phyloP scores from a whole-genome alignment of 2,113 vertebrate species.

The Mesocricetus auratus region DNA sequence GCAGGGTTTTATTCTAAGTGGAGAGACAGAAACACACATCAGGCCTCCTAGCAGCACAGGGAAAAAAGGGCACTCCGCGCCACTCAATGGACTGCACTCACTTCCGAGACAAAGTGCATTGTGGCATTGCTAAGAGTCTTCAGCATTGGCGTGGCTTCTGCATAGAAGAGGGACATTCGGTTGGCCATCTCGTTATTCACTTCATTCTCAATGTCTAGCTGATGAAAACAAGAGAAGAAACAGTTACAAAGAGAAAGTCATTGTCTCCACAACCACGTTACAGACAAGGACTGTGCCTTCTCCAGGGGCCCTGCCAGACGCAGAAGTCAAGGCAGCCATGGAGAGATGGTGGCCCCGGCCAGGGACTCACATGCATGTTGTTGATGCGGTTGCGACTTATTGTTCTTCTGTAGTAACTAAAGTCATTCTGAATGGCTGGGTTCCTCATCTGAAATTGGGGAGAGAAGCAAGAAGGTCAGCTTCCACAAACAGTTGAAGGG shows the following conservation, averaged over 20 bases:
- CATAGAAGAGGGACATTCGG: constrained; percentile 99
- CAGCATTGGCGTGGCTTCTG: constrained; percentile 98
- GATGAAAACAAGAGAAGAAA: constrained; percentile 75
- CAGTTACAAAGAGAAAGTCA: neutral
- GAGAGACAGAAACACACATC: constrained; percentile 50
- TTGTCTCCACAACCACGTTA: neutral
- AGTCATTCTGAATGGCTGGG: constrained; percentile 99
- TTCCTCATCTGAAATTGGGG: constrained; percentile 94
- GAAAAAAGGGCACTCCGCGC: neutral
- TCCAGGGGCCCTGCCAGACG: neutral
- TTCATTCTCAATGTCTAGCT: constrained; percentile 98
- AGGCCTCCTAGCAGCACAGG: neutral
- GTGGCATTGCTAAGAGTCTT: constrained; percentile 99
- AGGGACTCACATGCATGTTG: constrained; percentile 96
- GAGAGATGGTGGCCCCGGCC: rapidly evolving
- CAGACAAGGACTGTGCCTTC: neutral
- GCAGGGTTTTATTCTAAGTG: constrained; percentile 95
- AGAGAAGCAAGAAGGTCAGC: neutral
- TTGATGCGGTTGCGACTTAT: constrained; percentile 98
- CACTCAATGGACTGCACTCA: constrained; percentile 77
- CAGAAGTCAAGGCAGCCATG: neutral
- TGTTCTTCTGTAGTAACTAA: constrained; percentile 98
- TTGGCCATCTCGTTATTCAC: constrained; percentile 99
- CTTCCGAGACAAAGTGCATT: constrained; percentile 97
- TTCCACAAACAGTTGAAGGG: neutral